These are phyloP conservation scores for Xerus inauris DNA, from an alignment of 2,113 vertebrate genomes.

Conservation along the genomic window DNA sequence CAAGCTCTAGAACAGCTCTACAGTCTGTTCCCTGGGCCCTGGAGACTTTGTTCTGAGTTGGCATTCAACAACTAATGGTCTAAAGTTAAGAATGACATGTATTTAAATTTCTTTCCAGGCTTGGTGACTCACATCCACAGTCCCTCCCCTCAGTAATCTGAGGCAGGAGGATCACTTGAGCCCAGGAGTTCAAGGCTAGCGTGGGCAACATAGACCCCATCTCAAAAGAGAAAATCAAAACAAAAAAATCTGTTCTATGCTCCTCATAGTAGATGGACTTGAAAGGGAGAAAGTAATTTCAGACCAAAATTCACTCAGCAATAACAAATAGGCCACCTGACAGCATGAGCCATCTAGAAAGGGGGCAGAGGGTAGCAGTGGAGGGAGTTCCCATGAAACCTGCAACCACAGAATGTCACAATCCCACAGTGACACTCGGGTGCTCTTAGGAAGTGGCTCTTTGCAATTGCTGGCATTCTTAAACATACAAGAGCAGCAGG, in stretches of 20 bases:
- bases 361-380: background rate
- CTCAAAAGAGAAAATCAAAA: background rate
- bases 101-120: background rate
- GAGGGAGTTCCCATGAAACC: background rate
- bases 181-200: background rate
- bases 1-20: background rate
- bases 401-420: slow-evolving; percentile 56
- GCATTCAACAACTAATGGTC: background rate
- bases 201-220: background rate
- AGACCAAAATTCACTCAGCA: background rate
- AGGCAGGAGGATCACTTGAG: background rate
- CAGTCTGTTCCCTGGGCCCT: background rate
- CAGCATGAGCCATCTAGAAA: background rate
- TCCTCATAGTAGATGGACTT: rapidly evolving
- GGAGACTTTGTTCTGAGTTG: background rate
- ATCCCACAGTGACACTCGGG: background rate
- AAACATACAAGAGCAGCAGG: background rate
- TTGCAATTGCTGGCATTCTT: background rate
- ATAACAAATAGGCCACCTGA: background rate
- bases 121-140: too few species aligned
- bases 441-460: background rate
- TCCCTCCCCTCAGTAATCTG: background rate
- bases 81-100: background rate
- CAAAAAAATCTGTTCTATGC: background rate
- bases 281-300: background rate